Percentiles rank a stretch among this genome's conserved stretches.
Evolutionary conservation across 2,797 vertebrate genomes (phyloP).

Genomic region (Leuciscus waleckii): DNA sequence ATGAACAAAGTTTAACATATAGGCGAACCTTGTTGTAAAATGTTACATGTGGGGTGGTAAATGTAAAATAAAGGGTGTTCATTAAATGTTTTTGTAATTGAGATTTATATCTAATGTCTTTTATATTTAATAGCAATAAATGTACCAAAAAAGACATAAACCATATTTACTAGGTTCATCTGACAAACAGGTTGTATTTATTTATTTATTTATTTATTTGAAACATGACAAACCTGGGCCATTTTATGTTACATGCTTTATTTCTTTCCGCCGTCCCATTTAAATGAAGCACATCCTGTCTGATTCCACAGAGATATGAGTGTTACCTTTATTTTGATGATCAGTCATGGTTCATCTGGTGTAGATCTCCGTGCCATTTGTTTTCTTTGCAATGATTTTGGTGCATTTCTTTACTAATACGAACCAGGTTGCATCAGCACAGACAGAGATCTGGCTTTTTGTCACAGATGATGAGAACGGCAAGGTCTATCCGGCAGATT

Average conservation of each 20-base stretch:
- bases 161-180: neutral
- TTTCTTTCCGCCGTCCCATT: neutral
- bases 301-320: slow-evolving; percentile 7
- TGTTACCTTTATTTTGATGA: neutral
- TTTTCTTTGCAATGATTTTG: slow-evolving; percentile 21
- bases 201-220: neutral
- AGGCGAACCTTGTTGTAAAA: neutral
- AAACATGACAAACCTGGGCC: neutral
- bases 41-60: neutral
- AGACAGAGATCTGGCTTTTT: slow-evolving; percentile 24
- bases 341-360: slow-evolving; percentile 7
- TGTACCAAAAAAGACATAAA: neutral
- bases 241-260: neutral
- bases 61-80: neutral
- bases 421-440: slow-evolving; percentile 35
- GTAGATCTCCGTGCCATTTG: slow-evolving; percentile 4
- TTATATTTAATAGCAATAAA: neutral
- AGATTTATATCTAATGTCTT: neutral
- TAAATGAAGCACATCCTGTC: slow-evolving; percentile 19
- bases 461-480: slow-evolving; percentile 31
- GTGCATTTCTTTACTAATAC: slow-evolving; percentile 26
- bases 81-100: neutral
- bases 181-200: neutral
- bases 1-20: neutral
- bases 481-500: slow-evolving; percentile 17